These are phyloP conservation scores for Brachyhypopomus occidentalis DNA, from an alignment of 2,113 vertebrate species.

Conservation along the genomic window DNA sequence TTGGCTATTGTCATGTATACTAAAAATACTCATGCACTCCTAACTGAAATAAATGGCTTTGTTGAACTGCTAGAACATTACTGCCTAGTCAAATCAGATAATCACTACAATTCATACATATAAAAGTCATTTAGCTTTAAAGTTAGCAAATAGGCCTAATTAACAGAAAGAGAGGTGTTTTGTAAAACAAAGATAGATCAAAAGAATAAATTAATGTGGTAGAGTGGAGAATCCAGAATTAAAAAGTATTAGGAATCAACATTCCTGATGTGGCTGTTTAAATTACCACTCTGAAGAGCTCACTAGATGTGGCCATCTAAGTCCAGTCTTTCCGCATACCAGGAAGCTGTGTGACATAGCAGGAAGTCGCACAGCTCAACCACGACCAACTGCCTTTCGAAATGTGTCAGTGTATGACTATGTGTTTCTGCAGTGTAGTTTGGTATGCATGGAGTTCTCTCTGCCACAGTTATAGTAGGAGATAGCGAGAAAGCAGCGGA, in stretches of 20 bases:
- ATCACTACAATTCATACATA: neutral
- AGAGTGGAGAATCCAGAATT: conserved; percentile 38
- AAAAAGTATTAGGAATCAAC: neutral
- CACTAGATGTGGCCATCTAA: conserved; percentile 58
- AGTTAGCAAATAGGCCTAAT: neutral
- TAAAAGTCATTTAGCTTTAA: neutral
- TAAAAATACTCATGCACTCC: too few species aligned
- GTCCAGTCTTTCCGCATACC: conserved; percentile 33
- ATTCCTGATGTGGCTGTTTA: conserved; percentile 24
- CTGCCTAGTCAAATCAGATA: neutral
- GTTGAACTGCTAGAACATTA: too few species aligned
- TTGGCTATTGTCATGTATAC: too few species aligned
- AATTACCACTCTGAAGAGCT: conserved; percentile 36
- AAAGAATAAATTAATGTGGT: conserved; percentile 4
- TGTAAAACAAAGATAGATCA: neutral
- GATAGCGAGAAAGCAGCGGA: conserved; percentile 24
- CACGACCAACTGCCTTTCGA: conserved; percentile 12
- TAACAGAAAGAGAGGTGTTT: neutral
- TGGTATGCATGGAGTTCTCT: neutral
- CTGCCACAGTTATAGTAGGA: neutral
- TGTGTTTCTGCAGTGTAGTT: conserved; percentile 14
- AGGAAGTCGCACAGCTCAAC: conserved; percentile 17
- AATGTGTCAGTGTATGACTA: neutral
- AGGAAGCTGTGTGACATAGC: neutral
- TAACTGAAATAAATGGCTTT: too few species aligned